A percentile compares a stretch with the other conserved stretches of the same genome.
Conservation (phyloP, 30 jellyfish, hydroid and myxozoan genomes). For the Aurelia sp. region DNA sequence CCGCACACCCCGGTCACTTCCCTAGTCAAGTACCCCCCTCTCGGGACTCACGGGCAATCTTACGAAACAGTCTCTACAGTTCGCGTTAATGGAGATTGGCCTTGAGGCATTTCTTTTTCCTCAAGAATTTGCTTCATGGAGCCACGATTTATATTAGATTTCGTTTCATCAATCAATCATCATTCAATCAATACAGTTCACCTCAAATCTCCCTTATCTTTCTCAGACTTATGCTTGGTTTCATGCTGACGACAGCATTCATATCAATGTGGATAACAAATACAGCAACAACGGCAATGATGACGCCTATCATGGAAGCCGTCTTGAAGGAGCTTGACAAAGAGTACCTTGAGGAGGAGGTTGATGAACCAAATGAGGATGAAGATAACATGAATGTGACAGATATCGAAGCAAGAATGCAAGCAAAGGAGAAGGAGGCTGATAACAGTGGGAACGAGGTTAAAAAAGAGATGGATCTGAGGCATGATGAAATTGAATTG, state of each 20-base stretch:
- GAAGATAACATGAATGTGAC: conserved; percentile 18
- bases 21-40: too few species aligned
- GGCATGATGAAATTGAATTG: too few species aligned
- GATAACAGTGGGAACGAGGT: not conserved
- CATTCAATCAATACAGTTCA: too few species aligned
- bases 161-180: too few species aligned
- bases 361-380: conserved; percentile 36
- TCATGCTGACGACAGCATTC: conserved; percentile 93
- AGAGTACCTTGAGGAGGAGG: conserved; percentile 50
- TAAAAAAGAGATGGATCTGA: too few species aligned
- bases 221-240: conserved; percentile 73
- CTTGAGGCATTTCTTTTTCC: too few species aligned
- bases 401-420: conserved; percentile 4
- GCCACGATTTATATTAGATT: too few species aligned
- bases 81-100: too few species aligned
- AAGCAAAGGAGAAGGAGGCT: not conserved
- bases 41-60: too few species aligned
- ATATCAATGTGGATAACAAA: conserved; percentile 98
- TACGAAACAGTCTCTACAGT: too few species aligned
- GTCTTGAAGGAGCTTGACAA: conserved; percentile 92
- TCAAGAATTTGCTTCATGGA: too few species aligned
- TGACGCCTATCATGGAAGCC: conserved; percentile 99
- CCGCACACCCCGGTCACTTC: too few species aligned
- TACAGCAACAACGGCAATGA: conserved; percentile 99
- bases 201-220: not conserved